Percentiles rank a stretch among this genome's conserved stretches.
Conservation (phyloP, 1,140 invertebrate genomes). For the Leptinotarsa undecemlineata region DNA sequence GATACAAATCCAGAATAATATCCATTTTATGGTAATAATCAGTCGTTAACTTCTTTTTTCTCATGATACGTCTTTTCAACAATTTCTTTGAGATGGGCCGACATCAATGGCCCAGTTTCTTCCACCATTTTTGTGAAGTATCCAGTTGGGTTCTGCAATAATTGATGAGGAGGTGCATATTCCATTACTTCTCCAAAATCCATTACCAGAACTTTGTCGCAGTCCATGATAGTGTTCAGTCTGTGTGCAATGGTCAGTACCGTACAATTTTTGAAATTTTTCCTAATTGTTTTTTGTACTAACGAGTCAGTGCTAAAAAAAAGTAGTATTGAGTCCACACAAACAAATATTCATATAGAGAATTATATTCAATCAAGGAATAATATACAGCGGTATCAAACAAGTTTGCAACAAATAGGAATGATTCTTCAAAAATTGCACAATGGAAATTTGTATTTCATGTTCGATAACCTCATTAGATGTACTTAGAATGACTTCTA, state of each 20-base stretch:
- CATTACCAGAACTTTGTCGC: slow-evolving; percentile 52
- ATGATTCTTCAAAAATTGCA: too few species aligned
- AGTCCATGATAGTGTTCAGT: slow-evolving; percentile 77
- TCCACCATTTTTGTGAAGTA: slow-evolving; percentile 71
- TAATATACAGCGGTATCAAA: too few species aligned
- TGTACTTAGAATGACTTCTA: too few species aligned
- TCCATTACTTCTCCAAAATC: slow-evolving; percentile 47
- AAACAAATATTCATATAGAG: neutral
- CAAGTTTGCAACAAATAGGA: too few species aligned
- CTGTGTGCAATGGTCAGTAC: slow-evolving; percentile 22
- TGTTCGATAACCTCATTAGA: too few species aligned
- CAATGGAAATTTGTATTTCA: too few species aligned
- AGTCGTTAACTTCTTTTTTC: neutral
- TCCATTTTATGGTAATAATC: too few species aligned
- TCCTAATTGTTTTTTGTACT: slow-evolving; percentile 72
- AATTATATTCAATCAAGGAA: too few species aligned
- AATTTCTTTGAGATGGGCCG: slow-evolving; percentile 25
- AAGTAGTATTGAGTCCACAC: neutral
- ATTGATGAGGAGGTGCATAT: slow-evolving; percentile 47
- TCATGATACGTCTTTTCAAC: slow-evolving; percentile 31
- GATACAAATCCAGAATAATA: too few species aligned
- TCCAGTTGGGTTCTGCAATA: slow-evolving; percentile 56
- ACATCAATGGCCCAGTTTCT: slow-evolving; percentile 58
- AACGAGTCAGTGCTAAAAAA: slow-evolving; percentile 63
- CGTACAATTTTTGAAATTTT: slow-evolving; percentile 67